Evolutionary conservation across 2,797 vertebrate species (phyloP).

Genomic region (Gastrophryne carolinensis): DNA sequence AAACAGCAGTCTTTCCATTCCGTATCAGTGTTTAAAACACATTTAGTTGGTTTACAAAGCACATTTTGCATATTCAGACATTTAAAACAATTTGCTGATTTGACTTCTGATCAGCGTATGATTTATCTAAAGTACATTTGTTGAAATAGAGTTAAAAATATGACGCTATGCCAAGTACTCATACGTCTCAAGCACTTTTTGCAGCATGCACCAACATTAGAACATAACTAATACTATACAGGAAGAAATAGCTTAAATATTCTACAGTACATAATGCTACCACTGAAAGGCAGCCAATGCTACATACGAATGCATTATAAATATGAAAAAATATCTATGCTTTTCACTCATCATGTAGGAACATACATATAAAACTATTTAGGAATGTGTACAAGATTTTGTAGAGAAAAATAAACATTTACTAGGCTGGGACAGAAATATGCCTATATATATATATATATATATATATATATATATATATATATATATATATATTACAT

Average conservation of each 20-base stretch:
- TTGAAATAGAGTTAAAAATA: not conserved
- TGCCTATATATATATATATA: constrained; percentile 13
- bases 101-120: not conserved
- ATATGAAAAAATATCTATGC: constrained; percentile 31
- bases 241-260: constrained; percentile 12
- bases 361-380: constrained; percentile 32
- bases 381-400: constrained; percentile 34
- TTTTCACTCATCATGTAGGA: constrained; percentile 7
- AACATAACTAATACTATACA: not conserved
- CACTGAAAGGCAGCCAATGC: constrained; percentile 12
- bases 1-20: not conserved
- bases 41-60: not conserved
- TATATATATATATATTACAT: constrained; percentile 14
- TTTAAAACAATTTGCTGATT: not conserved
- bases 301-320: constrained; percentile 33
- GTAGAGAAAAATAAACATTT: constrained; percentile 33
- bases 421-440: constrained; percentile 11
- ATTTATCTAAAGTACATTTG: not conserved
- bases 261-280: constrained; percentile 33
- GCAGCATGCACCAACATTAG: constrained; percentile 21
- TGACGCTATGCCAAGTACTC: not conserved
- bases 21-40: not conserved
- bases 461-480: constrained; percentile 29
- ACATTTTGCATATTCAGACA: not conserved
- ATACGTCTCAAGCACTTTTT: not conserved